phyloP scores from a whole-genome alignment of 2,113 vertebrate species.

The Pachycephala philippinensis region DNA sequence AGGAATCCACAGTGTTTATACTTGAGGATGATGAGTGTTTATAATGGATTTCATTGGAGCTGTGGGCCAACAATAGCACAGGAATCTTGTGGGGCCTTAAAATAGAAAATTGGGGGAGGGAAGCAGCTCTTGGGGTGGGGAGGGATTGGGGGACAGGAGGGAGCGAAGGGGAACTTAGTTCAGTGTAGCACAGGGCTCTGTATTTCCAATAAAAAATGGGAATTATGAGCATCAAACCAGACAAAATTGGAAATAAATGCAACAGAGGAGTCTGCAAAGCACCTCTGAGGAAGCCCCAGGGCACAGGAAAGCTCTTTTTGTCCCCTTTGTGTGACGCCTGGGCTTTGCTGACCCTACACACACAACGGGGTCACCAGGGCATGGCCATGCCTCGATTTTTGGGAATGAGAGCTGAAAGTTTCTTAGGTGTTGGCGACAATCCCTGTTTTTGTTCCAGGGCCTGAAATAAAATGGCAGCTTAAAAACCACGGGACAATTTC shows the following conservation, averaged over 20 bases:
- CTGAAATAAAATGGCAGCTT: not conserved
- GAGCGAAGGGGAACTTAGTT: not conserved
- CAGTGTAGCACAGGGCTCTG: not conserved
- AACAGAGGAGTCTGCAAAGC: not conserved
- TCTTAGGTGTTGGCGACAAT: not conserved
- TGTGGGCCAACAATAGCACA: conserved; percentile 47
- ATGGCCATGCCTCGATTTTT: not conserved
- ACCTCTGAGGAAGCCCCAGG: not conserved
- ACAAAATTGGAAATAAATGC: not conserved
- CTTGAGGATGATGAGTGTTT: conserved; percentile 34
- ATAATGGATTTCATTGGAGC: not conserved
- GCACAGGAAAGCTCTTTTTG: not conserved
- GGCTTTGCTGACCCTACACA: not conserved
- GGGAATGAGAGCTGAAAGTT: not conserved
- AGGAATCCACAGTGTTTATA: conserved; percentile 52
- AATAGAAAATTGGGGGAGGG: not conserved
- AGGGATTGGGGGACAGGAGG: not conserved
- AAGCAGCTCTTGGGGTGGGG: not conserved
- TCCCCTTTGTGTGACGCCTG: not conserved
- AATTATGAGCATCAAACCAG: not conserved
- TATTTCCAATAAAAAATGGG: not conserved
- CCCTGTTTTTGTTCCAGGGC: not conserved
- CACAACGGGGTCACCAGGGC: not conserved
- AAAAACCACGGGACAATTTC: not conserved
- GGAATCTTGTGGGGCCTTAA: conserved; percentile 29